A percentile compares a stretch with the other conserved stretches of the same genome.
Conservation (phyloP, 2,888 invertebrate species). For the Cryptops parisi region DNA sequence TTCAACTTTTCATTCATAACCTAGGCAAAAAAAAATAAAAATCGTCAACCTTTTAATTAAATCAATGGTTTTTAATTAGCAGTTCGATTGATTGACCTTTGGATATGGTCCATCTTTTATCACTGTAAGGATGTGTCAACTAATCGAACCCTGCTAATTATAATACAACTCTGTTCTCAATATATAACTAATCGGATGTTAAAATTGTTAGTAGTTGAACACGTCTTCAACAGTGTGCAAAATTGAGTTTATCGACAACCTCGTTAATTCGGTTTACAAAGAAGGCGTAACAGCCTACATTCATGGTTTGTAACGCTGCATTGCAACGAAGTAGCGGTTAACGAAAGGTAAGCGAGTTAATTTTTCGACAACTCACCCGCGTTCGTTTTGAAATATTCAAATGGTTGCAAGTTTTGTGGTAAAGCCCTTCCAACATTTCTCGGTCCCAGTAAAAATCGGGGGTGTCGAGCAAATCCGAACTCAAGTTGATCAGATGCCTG, state of each 20-base stretch:
- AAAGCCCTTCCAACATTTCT: conserved; percentile 70
- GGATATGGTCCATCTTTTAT: no score
- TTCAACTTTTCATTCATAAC: conserved; percentile 90
- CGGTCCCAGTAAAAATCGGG: conserved; percentile 99
- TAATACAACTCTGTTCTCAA: not conserved
- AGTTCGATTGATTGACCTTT: conserved; percentile 11
- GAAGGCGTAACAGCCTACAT: no score
- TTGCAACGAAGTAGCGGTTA: conserved; percentile 5
- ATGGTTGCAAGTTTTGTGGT: conserved; percentile 64
- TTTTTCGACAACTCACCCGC: no score
- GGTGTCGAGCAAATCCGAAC: conserved; percentile 83
- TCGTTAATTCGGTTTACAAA: no score
- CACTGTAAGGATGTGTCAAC: no score
- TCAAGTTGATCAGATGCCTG: conserved; percentile 71
- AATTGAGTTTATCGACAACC: no score
- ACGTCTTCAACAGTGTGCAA: no score
- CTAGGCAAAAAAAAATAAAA: conserved; percentile 34
- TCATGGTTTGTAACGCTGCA: no score
- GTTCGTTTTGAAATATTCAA: conserved; percentile 73
- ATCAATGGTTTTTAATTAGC: not conserved
- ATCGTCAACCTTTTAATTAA: no score
- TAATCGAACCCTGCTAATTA: not conserved
- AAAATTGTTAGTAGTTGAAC: not conserved
- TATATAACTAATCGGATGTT: not conserved
- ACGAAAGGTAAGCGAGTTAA: no score